Conservation (phyloP, 2,113 vertebrate genomes). For the Budorcas taxicolor region DNA sequence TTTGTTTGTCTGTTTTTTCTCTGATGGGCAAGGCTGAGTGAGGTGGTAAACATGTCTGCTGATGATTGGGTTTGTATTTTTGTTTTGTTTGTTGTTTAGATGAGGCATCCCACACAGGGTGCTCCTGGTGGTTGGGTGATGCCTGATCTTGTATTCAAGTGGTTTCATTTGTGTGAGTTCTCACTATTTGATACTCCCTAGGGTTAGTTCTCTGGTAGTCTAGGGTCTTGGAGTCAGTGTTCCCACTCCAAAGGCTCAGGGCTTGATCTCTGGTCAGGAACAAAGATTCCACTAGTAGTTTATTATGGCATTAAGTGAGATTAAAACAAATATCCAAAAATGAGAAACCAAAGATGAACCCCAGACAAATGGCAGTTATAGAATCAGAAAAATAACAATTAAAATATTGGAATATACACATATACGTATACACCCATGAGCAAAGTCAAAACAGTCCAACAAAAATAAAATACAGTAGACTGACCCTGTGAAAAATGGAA, state of each 20-base stretch:
- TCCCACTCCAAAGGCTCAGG: neutral
- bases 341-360: neutral
- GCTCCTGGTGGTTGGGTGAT: neutral
- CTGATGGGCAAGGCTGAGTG: neutral
- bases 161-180: neutral
- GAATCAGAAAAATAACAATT: neutral
- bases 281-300: neutral
- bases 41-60: neutral
- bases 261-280: neutral
- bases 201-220: neutral
- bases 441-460: neutral
- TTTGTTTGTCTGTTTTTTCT: neutral
- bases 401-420: neutral
- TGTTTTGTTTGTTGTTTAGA: neutral
- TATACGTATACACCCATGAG: neutral
- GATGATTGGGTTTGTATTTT: neutral
- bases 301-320: neutral
- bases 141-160: accelerated
- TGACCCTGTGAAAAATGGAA: neutral
- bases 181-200: neutral
- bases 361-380: neutral
- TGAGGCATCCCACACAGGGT: neutral
- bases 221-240: neutral
- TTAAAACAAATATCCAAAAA: neutral
- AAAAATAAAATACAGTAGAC: neutral